phyloP scores from a whole-genome alignment of 2,888 invertebrate species.

The Microctonus hyperodae region DNA sequence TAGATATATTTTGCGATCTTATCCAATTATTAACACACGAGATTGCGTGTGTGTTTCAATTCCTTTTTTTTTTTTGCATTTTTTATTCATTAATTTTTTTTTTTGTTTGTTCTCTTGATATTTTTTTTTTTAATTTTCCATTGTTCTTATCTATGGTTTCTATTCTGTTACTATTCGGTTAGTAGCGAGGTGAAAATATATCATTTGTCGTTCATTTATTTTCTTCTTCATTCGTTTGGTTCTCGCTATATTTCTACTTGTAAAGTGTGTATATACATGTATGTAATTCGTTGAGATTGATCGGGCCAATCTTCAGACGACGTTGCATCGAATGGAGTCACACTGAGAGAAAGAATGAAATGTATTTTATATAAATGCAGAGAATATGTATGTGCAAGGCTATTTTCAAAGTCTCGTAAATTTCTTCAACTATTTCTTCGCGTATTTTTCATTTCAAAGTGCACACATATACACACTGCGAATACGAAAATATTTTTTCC shows the following conservation, averaged over 20 bases:
- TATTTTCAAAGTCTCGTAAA: conserved; percentile 27
- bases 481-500: neutral
- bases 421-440: conserved; percentile 27
- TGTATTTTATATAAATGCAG: neutral
- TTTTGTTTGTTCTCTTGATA: no score
- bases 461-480: neutral
- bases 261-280: neutral
- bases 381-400: neutral
- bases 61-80: no score
- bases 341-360: neutral
- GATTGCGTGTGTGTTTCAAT: neutral
- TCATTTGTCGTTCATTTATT: neutral
- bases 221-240: neutral
- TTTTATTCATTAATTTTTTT: neutral
- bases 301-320: conserved; percentile 2
- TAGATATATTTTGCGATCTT: neutral
- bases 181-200: neutral
- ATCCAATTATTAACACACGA: neutral
- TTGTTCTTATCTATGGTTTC: no score
- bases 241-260: neutral
- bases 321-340: neutral
- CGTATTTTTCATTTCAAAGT: neutral
- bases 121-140: no score
- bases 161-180: neutral
- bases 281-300: neutral